Evolutionary conservation across 2,797 vertebrate species (phyloP).

Genomic region (Sandelia bainsii): DNA sequence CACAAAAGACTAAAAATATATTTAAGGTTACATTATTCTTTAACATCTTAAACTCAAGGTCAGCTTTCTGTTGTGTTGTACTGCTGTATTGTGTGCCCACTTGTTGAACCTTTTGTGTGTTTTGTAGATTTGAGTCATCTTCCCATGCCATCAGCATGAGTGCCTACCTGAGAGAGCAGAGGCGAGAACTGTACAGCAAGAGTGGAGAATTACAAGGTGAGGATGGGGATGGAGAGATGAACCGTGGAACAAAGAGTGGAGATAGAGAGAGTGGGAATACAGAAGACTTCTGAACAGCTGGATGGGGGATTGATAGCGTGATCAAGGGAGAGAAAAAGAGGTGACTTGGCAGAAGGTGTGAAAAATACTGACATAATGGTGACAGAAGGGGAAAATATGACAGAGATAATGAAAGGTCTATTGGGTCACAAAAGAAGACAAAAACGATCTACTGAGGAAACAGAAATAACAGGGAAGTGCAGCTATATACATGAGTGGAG

Average conservation of each 20-base stretch:
- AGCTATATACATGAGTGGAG: neutral
- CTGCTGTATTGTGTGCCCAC: neutral
- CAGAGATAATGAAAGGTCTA: slow-evolving; percentile 12
- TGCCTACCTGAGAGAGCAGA: slow-evolving; percentile 95
- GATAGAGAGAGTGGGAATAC: neutral
- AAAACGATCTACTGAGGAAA: neutral
- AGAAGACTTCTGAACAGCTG: slow-evolving; percentile 15
- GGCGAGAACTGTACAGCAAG: slow-evolving; percentile 96
- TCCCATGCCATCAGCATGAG: slow-evolving; percentile 99
- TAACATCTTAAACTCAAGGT: neutral
- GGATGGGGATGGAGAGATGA: slow-evolving; percentile 12
- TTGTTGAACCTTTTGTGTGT: slow-evolving; percentile 31
- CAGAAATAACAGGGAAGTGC: neutral
- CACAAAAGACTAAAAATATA: neutral
- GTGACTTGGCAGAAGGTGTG: slow-evolving; percentile 26
- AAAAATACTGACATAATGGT: slow-evolving; percentile 36
- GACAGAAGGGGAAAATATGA: slow-evolving; percentile 8
- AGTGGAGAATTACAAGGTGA: slow-evolving; percentile 97
- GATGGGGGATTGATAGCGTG: slow-evolving; percentile 15
- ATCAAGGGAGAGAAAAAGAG: neutral
- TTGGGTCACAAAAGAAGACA: neutral
- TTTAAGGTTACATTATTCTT: neutral
- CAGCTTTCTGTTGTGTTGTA: neutral
- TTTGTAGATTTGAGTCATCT: slow-evolving; percentile 93
- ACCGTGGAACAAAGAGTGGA: neutral